Base-by-base conservation (phyloP, 2,113 vertebrate species). In the Prunella fulvescens region DNA sequence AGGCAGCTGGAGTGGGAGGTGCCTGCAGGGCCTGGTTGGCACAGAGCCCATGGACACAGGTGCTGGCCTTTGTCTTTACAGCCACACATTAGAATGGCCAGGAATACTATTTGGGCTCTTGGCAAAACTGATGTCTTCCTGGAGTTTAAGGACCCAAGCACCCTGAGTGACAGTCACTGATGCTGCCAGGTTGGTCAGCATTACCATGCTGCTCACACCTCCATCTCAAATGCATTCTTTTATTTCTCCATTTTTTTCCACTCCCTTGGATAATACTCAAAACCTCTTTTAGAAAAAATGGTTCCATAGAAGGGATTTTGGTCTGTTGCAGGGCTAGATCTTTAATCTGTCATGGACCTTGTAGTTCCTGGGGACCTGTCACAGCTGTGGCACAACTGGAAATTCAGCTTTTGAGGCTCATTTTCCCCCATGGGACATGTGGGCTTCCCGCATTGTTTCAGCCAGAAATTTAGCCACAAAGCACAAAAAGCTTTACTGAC, bases 401-500 rank as follows among this genome's bases (percentile, higher is more conserved):
- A 14, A 39, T 82, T 14, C 25, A 37, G 14, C 19, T 81, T 79
- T 77, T 23, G 64, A 35, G 45, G 35, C 7, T 14, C 6, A 39
- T 11, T 82, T 44, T n/a, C 18, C 26, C 33, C 26, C 24, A 4
- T 11, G 26, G 47, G 42, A 70, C 10, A 3, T 81, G 39, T 73
- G 48, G 25, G 37, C 11, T 92, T 76, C 39, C 67, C 61, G 51
- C 9, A 12, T 64, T 2, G 1, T 65, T 83, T 84, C 64, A 72
- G 82, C 28, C 24, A 84, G 44, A 87, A 77, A 51, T 50, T 31
- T 67, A 86, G 57, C 66, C 73, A 86, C 61, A 69, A 28, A 92
- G n/a, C 69, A 94, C 92, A 81, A 81, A 86, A 86, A 93, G 47
- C 72, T 94, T 93, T 94, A 93, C 91, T 86, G 56, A 84, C 56